These are phyloP conservation scores for Thaumatotibia leucotreta DNA, from an alignment of 1,140 invertebrate species.

Conservation along the genomic window DNA sequence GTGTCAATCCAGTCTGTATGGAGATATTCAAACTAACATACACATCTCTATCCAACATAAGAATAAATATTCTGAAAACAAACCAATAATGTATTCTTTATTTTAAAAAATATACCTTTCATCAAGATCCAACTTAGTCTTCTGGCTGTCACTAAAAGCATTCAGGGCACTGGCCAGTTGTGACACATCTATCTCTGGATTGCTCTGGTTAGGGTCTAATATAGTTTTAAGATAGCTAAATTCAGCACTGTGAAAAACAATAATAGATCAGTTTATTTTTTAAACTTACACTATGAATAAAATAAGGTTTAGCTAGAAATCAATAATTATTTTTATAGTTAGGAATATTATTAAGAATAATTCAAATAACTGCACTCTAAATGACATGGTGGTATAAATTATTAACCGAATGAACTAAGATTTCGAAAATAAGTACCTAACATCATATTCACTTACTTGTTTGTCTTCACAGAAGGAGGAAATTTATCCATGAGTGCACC, in stretches of 20 bases:
- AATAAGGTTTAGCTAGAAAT: too few species aligned
- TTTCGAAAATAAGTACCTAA: not conserved
- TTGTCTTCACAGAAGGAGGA: constrained; percentile 62
- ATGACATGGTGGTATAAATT: not conserved
- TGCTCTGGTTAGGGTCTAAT: constrained; percentile 57
- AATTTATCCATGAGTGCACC: constrained; percentile 63
- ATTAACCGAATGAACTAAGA: not conserved
- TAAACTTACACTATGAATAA: too few species aligned
- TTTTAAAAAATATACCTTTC: constrained; percentile 46
- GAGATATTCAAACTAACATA: too few species aligned
- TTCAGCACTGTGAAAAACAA: constrained; percentile 44
- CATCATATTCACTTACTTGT: constrained; percentile 50
- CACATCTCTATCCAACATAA: not conserved
- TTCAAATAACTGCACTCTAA: too few species aligned
- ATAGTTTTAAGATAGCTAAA: constrained; percentile 53
- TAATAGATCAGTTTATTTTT: too few species aligned
- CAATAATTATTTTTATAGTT: too few species aligned
- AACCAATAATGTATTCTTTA: not conserved
- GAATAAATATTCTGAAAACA: not conserved
- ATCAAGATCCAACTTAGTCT: constrained; percentile 54
- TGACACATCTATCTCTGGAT: constrained; percentile 54
- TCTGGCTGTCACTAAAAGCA: constrained; percentile 58
- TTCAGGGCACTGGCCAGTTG: constrained; percentile 49
- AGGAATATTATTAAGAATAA: too few species aligned
- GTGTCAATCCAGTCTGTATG: too few species aligned